These are phyloP conservation scores for Palythoa grandiflora DNA, from an alignment of 92 coral and sea anemone species.

Conservation along the genomic window DNA sequence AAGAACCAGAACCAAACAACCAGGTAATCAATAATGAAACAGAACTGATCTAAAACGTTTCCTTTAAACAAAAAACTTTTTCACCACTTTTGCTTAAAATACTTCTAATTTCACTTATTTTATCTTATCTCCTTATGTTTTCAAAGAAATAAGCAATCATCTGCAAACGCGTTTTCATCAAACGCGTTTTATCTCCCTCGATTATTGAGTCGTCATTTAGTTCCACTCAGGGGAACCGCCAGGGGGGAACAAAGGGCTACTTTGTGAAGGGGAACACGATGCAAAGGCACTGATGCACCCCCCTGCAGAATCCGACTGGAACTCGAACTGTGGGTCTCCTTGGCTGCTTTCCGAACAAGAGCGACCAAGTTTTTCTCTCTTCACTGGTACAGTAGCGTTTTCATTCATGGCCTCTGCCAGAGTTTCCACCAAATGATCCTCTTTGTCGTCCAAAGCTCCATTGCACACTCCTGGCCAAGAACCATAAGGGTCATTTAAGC, in stretches of 20 bases:
- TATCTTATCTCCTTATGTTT: not conserved
- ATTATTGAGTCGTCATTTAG: constrained; percentile 3
- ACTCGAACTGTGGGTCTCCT: constrained; percentile 80
- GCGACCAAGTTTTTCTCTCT: constrained; percentile 70
- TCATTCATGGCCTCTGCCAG: constrained; percentile 98
- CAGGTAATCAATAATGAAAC: not conserved
- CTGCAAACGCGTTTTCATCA: not conserved
- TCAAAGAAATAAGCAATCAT: not conserved
- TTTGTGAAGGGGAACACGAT: constrained; percentile 78
- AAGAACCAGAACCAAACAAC: not conserved
- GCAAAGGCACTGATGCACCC: constrained; percentile 91
- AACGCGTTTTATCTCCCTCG: not conserved
- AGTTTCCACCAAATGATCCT: constrained; percentile 92
- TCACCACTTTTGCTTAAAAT: not conserved
- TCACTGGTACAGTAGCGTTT: constrained; percentile 79
- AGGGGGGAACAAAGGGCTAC: constrained; percentile 82
- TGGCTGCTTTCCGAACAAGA: constrained; percentile 68
- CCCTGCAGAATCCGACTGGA: constrained; percentile 82
- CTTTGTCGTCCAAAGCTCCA: constrained; percentile 86
- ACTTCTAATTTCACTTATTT: not conserved
- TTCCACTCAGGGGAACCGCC: constrained; percentile 86
- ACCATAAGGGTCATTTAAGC: constrained; percentile 81
- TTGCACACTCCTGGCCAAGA: constrained; percentile 80
- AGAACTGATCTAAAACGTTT: not conserved
- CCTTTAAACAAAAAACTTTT: not conserved